Evolutionary conservation across 1,140 invertebrate species (phyloP).

Genomic region (Penaeus vannamei): DNA sequence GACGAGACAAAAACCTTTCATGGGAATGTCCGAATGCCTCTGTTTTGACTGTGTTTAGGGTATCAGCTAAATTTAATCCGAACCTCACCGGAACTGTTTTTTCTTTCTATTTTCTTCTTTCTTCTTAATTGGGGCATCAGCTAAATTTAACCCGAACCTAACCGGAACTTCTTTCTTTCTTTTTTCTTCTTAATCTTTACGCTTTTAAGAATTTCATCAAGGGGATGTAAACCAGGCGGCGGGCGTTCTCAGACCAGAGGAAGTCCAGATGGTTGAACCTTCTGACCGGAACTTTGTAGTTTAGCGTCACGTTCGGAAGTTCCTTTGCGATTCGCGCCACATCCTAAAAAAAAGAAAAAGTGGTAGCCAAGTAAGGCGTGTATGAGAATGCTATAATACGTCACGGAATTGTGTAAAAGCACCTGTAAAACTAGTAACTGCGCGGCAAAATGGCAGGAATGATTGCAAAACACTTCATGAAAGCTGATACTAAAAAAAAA

Average conservation of each 20-base stretch:
- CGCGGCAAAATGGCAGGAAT: no score
- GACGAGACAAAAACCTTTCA: not conserved
- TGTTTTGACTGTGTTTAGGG: not conserved
- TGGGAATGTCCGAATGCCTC: not conserved
- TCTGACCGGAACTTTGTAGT: constrained; percentile 62
- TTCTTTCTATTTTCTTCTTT: not conserved
- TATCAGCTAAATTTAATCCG: not conserved
- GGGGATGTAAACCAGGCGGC: constrained; percentile 69
- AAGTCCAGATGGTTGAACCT: constrained; percentile 72
- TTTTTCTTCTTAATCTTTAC: not conserved
- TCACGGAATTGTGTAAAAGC: no score
- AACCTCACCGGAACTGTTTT: not conserved
- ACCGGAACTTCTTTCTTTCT: not conserved
- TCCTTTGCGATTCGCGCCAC: constrained; percentile 62
- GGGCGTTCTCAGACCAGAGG: constrained; percentile 70
- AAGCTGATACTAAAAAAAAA: no score
- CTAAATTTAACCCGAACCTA: not conserved
- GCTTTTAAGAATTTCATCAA: constrained; percentile 29
- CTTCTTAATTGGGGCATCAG: not conserved
- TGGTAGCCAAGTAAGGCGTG: no score
- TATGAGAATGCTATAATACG: no score
- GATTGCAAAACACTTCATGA: no score
- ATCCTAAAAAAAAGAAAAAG: constrained; percentile 50
- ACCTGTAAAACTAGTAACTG: no score
- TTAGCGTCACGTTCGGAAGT: constrained; percentile 58